Conservation (phyloP, 1,140 invertebrate genomes). For the Penaeus indicus region DNA sequence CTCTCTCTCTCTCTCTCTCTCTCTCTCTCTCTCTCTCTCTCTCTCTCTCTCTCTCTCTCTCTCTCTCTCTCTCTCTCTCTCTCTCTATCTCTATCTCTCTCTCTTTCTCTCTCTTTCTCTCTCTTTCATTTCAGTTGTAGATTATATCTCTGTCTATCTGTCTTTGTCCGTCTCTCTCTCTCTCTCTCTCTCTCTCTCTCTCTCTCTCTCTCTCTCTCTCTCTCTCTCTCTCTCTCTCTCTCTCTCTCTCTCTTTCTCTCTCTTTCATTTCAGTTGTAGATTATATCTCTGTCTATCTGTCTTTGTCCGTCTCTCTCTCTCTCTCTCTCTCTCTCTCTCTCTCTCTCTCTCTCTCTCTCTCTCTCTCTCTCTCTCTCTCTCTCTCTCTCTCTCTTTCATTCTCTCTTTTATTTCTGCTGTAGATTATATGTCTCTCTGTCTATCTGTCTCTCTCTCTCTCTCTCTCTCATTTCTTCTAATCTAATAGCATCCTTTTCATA, state of each 20-base stretch:
- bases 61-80: neutral
- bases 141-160: no score
- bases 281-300: no score
- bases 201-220: neutral
- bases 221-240: neutral
- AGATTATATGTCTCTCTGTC: neutral
- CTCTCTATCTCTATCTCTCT: neutral
- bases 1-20: neutral
- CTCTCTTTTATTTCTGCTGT: neutral
- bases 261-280: neutral
- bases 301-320: neutral
- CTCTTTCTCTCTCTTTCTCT: neutral
- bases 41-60: conserved; percentile 13
- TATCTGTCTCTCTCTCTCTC: conserved; percentile 2
- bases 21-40: no score
- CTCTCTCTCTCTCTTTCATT: conserved; percentile 15
- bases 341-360: neutral
- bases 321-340: neutral
- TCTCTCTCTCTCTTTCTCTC: conserved; percentile 20
- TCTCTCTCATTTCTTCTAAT: neutral
- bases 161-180: neutral
- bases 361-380: conserved; percentile 30
- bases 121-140: neutral
- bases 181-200: neutral
- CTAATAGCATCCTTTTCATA: no score